Evolutionary conservation across 2,888 invertebrate species (phyloP).

Genomic region (Bellardia bayeri): DNA sequence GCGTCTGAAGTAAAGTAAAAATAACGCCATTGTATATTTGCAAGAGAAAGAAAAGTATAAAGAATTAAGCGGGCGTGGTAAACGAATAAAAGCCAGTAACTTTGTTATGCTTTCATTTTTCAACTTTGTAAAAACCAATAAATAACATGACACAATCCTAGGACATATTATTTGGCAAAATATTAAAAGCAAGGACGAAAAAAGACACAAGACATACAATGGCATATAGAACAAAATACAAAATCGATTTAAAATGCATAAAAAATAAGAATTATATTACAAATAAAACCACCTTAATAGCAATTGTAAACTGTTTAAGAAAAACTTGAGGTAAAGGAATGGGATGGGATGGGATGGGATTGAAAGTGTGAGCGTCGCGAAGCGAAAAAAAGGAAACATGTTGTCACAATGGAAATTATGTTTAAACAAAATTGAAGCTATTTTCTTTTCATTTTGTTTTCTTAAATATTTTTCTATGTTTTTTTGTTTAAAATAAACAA

Average conservation of each 20-base stretch:
- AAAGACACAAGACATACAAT: slow-evolving; percentile 70
- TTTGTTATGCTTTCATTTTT: slow-evolving; percentile 71
- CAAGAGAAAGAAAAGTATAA: not conserved
- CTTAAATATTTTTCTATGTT: not conserved
- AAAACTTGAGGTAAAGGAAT: not conserved
- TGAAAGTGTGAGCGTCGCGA: not conserved
- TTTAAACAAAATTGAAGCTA: slow-evolving; percentile 46
- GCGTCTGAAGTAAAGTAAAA: slow-evolving; percentile 41
- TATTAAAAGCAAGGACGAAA: slow-evolving; percentile 77
- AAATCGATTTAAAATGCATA: slow-evolving; percentile 71
- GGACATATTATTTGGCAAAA: slow-evolving; percentile 81
- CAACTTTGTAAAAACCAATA: slow-evolving; percentile 74
- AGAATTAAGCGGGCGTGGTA: not conserved
- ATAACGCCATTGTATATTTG: slow-evolving; percentile 29
- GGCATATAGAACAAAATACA: not conserved
- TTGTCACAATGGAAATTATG: slow-evolving; percentile 55
- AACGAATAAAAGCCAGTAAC: slow-evolving; percentile 46
- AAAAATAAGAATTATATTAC: slow-evolving; percentile 57
- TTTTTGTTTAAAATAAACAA: not conserved
- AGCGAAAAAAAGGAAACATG: slow-evolving; percentile 19
- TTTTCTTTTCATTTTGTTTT: not conserved
- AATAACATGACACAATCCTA: slow-evolving; percentile 82
- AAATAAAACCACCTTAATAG: slow-evolving; percentile 56
- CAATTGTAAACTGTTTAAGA: slow-evolving; percentile 42
- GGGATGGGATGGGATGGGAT: too few relatives aligned